phyloP scores from a whole-genome alignment of 2,888 invertebrate genomes.

The Baronia brevicornis region DNA sequence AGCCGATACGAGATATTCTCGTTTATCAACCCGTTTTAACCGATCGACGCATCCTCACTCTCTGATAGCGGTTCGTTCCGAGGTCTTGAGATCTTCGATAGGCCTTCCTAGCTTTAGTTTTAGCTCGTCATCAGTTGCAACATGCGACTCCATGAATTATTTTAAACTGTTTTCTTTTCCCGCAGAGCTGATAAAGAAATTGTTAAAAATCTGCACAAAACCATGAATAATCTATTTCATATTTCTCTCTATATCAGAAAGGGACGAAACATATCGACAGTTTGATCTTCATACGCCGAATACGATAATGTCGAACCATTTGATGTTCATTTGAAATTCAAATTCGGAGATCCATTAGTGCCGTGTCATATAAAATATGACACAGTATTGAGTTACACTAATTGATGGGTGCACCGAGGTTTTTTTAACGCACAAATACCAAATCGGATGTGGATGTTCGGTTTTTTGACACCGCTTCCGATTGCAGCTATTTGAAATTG shows the following conservation, averaged over 20 bases:
- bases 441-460: constrained; percentile 38
- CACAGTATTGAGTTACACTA: constrained; percentile 73
- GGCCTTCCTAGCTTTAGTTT: no score
- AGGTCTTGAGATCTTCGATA: no score
- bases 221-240: no score
- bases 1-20: no score
- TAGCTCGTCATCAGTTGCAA: no score
- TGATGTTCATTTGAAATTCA: constrained; percentile 65
- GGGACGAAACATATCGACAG: constrained; percentile 6
- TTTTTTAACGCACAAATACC: constrained; percentile 48
- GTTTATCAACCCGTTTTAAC: no score
- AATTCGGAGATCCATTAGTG: constrained; percentile 73
- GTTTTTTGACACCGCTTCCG: constrained; percentile 23
- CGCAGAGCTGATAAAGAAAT: no score
- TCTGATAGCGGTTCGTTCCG: no score
- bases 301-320: constrained; percentile 56
- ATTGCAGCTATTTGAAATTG: constrained; percentile 3
- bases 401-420: constrained; percentile 52
- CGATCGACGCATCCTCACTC: no score
- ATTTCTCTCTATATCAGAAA: not conserved
- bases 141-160: no score
- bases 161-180: no score
- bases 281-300: constrained; percentile 18
- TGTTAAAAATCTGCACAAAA: no score
- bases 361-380: constrained; percentile 73